A percentile compares a stretch with the other conserved stretches of the same genome.
phyloP scores from a whole-genome alignment of 2,888 invertebrate genomes.

The Hirtodrosophila alboralis region DNA sequence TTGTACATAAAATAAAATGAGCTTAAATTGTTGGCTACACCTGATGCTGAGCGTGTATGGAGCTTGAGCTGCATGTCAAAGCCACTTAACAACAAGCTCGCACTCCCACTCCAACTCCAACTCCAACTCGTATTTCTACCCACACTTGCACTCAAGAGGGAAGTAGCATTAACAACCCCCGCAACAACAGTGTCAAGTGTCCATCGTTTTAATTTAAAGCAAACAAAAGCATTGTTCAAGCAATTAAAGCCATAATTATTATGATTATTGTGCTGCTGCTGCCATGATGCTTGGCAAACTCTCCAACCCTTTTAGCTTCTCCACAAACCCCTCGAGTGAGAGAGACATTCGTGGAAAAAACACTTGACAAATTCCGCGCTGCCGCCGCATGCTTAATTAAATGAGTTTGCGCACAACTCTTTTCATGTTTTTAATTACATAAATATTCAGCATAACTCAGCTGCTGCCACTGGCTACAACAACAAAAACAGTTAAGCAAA shows the following conservation, averaged over 20 bases:
- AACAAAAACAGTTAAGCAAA: slow-evolving; percentile 19
- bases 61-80: neutral
- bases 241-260: slow-evolving; percentile 64
- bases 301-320: slow-evolving; percentile 12
- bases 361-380: slow-evolving; percentile 75
- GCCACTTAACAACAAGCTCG: slow-evolving; percentile 7
- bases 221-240: slow-evolving; percentile 68
- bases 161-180: slow-evolving; percentile 16
- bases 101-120: slow-evolving; percentile 1
- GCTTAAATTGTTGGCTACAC: too few species aligned
- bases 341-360: slow-evolving; percentile 29
- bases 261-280: slow-evolving; percentile 52
- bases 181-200: slow-evolving; percentile 51
- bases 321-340: slow-evolving; percentile 19
- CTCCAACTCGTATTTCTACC: slow-evolving; percentile 5
- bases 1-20: too few species aligned
- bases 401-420: slow-evolving; percentile 76
- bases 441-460: slow-evolving; percentile 74
- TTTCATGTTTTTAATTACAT: slow-evolving; percentile 80
- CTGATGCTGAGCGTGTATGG: slow-evolving; percentile 8
- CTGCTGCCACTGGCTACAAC: slow-evolving; percentile 43
- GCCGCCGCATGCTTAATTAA: slow-evolving; percentile 73
- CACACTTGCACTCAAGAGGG: neutral
- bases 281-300: slow-evolving; percentile 16
- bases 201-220: slow-evolving; percentile 64